Evolutionary conservation across 2,113 vertebrate species (phyloP).

Genomic region (Otocyon megalotis): DNA sequence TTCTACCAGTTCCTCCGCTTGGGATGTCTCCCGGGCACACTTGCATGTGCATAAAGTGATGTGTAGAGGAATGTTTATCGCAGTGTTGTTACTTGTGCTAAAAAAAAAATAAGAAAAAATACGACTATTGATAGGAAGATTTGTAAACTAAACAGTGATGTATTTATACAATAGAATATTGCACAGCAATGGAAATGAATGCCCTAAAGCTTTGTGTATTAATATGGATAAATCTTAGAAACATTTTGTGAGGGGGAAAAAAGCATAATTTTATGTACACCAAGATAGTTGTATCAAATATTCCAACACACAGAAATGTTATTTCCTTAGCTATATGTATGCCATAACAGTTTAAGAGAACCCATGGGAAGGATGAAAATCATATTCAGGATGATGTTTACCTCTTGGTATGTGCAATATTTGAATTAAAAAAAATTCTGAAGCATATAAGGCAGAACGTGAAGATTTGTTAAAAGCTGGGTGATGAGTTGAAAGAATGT

Average conservation of each 20-base stretch:
- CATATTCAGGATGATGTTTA: background rate
- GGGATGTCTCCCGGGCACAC: background rate
- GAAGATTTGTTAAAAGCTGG: slow-evolving; percentile 27
- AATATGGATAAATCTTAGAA: slow-evolving; percentile 17
- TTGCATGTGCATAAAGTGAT: background rate
- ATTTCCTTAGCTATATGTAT: slow-evolving; percentile 20
- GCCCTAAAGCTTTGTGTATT: background rate
- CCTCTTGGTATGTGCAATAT: background rate
- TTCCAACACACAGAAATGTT: slow-evolving; percentile 14
- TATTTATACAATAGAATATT: background rate
- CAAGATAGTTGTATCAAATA: background rate
- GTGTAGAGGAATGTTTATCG: background rate
- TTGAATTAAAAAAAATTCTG: slow-evolving; percentile 30
- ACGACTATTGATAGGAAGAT: slow-evolving; percentile 18
- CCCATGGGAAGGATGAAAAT: background rate
- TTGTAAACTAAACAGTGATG: background rate
- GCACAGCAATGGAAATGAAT: background rate
- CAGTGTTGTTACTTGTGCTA: background rate
- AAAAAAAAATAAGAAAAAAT: background rate
- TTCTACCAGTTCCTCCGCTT: background rate
- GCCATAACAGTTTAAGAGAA: background rate
- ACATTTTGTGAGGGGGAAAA: background rate
- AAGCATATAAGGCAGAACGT: background rate
- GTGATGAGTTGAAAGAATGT: background rate
- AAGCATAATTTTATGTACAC: background rate